Conservation (phyloP, 2,888 invertebrate species). For the Bellardia pandia region DNA sequence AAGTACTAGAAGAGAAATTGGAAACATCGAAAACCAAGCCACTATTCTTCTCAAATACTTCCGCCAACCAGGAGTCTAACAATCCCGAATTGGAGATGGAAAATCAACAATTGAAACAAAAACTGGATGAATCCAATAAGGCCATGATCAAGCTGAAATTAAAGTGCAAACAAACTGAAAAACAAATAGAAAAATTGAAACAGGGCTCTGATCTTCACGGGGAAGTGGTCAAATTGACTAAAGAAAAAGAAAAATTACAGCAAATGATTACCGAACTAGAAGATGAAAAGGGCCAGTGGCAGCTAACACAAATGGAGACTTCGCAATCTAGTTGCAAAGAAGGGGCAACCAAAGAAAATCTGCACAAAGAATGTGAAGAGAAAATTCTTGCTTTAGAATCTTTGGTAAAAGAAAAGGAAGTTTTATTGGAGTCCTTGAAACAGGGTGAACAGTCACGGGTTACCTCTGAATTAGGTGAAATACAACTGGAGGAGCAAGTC, state of each 20-base stretch:
- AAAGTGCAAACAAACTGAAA: constrained; percentile 91
- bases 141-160: constrained; percentile 81
- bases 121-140: constrained; percentile 90
- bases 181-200: constrained; percentile 88
- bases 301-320: constrained; percentile 85
- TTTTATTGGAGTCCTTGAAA: constrained; percentile 84
- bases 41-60: constrained; percentile 78
- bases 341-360: background rate
- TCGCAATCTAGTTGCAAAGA: constrained; percentile 20
- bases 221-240: constrained; percentile 87
- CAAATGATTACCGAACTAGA: constrained; percentile 93
- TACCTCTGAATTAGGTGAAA: constrained; percentile 90
- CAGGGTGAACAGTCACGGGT: constrained; percentile 88
- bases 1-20: constrained; percentile 83
- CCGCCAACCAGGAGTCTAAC: constrained; percentile 71
- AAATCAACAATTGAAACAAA: constrained; percentile 86
- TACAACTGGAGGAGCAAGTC: constrained; percentile 91
- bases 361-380: constrained; percentile 86
- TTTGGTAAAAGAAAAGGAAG: constrained; percentile 83
- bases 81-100: constrained; percentile 80
- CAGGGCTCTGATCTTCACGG: constrained; percentile 89
- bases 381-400: constrained; percentile 86
- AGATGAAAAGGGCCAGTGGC: constrained; percentile 96
- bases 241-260: constrained; percentile 87
- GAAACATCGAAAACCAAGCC: constrained; percentile 79